Base-by-base conservation (phyloP, 2,113 vertebrate species). In the Bettongia penicillata region DNA sequence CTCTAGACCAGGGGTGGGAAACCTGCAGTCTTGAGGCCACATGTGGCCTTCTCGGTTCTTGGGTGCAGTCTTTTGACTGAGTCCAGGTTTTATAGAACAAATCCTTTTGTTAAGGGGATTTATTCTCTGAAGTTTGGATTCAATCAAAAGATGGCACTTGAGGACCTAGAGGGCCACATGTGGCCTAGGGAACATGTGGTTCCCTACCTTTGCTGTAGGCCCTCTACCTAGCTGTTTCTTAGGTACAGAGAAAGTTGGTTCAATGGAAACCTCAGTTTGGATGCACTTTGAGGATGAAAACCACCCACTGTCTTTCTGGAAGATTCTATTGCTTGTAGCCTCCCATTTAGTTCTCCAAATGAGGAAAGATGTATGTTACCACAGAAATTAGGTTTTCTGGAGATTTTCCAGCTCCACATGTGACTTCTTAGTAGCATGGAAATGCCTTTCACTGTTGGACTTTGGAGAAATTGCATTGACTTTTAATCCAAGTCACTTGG, bases 401-500 rank as follows among this genome's bases (percentile, higher is more conserved):
- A 92, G 31, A 12, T 93, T 96, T 97, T 84, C 61, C 52, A 95
- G 94, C 47, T 94, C 93, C 93, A 91, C 55, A 43, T 91, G 51
- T 96, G 94, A 95, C 95, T 84, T 23, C 68, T 28, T 23, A 84
- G 68, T n/a, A 23, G 6, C n/a, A 43, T 84, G 16, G 5, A 14
- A 43, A 84, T n/a, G 23, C 43, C n/a, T 84, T 43, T 97, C 49
- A 31, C 55, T 84, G 92, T 90, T 92, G 89, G 90, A 94, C 92
- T 92, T 95, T 91, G 16, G 53, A 53, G 90, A 93, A 92, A 91
- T 96, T 53, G 51, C 93, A 92, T 0, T 97, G 57, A 51, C 43
- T 93, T 96, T 96, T 92, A 95, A 94, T 96, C 90, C 91, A 94
- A 48, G 92, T 96, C 89, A 89, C 43, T 97, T 93, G 94, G 51